Evolutionary conservation across 2,113 vertebrate species (phyloP).

Genomic region (Hemichromis elongatus): DNA sequence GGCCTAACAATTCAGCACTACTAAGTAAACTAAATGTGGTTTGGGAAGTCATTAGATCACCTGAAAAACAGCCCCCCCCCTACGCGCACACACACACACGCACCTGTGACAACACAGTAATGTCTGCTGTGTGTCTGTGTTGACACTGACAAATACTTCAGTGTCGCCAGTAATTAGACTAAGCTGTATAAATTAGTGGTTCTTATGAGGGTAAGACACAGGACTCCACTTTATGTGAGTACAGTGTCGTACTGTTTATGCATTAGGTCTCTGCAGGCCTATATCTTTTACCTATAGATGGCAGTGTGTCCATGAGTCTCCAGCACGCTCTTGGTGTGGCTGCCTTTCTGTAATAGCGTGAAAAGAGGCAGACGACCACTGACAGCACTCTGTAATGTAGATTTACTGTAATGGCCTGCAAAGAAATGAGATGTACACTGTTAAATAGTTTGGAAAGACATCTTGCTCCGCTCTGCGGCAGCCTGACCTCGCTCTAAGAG

Average conservation of each 20-base stretch:
- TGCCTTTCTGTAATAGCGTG: neutral
- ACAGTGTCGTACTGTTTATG: neutral
- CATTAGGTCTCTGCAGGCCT: neutral
- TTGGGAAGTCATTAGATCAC: neutral
- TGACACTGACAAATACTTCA: neutral
- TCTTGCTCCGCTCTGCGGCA: constrained; percentile 27
- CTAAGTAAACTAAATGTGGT: neutral
- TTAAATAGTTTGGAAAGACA: constrained; percentile 69
- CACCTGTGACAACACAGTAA: neutral
- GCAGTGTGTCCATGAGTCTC: constrained; percentile 45
- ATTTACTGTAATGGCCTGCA: constrained; percentile 60
- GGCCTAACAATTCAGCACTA: neutral
- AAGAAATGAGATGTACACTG: constrained; percentile 63
- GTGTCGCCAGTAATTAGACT: neutral
- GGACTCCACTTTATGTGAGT: neutral
- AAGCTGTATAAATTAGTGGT: neutral
- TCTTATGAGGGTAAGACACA: neutral
- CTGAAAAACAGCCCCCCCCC: neutral
- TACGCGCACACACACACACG: no score
- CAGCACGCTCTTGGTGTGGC: neutral
- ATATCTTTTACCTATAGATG: constrained; percentile 47
- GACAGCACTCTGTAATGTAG: constrained; percentile 55
- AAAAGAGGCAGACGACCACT: constrained; percentile 34
- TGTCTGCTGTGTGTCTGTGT: neutral
- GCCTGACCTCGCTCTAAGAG: constrained; percentile 41